A percentile compares a stretch with the other conserved stretches of the same genome.
These are phyloP conservation scores for Pediacus dermestoides DNA, from an alignment of 2,888 invertebrate species.

Conservation along the genomic window DNA sequence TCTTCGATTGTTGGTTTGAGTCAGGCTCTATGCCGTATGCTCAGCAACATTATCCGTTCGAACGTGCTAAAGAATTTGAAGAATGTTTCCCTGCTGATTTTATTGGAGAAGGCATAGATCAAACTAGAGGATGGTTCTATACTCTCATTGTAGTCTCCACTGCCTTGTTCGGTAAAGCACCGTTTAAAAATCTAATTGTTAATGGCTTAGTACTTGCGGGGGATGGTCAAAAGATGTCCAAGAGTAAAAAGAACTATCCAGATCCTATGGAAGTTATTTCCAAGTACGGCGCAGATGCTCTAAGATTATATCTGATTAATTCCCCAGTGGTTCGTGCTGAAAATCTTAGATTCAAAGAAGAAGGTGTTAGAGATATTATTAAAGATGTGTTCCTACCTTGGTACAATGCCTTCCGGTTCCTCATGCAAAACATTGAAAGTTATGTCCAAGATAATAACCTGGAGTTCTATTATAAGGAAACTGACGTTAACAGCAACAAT, in stretches of 20 bases:
- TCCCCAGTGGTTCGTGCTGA: conserved; percentile 98
- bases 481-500: conserved; percentile 53
- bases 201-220: conserved; percentile 94
- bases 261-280: conserved; percentile 88
- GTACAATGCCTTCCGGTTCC: conserved; percentile 90
- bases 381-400: conserved; percentile 98
- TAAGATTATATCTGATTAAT: conserved; percentile 93
- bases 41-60: conserved; percentile 94
- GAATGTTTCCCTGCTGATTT: conserved; percentile 97
- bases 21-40: conserved; percentile 99
- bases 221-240: conserved; percentile 99
- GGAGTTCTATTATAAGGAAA: conserved; percentile 46
- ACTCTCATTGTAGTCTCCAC: conserved; percentile 96
- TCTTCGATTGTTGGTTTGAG: conserved; percentile 99
- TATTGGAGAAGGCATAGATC: conserved; percentile 98
- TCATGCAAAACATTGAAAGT: conserved; percentile 88
- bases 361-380: conserved; percentile 92
- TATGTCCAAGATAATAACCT: conserved; percentile 61
- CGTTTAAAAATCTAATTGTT: conserved; percentile 95
- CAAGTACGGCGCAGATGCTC: conserved; percentile 95
- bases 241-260: conserved; percentile 97
- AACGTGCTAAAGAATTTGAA: conserved; percentile 82
- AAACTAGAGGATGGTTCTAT: conserved; percentile 98
- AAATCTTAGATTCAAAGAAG: conserved; percentile 93
- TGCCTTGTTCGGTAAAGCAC: conserved; percentile 90